Base-by-base conservation (phyloP, 1,140 invertebrate genomes). In the Trichonephila clavipes region DNA sequence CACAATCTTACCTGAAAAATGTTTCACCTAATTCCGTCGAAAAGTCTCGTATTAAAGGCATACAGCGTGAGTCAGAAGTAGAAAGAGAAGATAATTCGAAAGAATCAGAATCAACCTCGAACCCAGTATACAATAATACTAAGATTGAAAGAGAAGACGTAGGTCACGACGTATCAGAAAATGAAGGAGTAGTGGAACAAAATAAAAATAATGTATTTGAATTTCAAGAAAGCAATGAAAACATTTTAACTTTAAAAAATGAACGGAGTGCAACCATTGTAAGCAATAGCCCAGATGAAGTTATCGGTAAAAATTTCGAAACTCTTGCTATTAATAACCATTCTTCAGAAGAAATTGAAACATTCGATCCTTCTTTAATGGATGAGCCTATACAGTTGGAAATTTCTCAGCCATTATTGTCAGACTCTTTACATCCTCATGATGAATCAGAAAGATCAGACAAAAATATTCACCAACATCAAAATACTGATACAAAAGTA, bases 361-460 rank as follows among this genome's bases (percentile, higher is more conserved):
- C 12, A n/a, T 51, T 24, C n/a, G 28, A 59, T 69, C 40, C 34
- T 19, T 69, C 44, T 88, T 44, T 16, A 51, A n/a, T 10, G 4
- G 5, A 58, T 40, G 85, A 34, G 19, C 87, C 62, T 66, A 10
- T 40, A 40, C 28, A 34, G 6, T 16, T 77, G 72, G 72, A 77
- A 34, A 72, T 88, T 72, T 72, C 21, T n/a, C 64, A 62, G 72
- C 72, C 72, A 14, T 34, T 77, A 34, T 18, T 34, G 14, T 24
- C n/a, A 61, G 58, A 90, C 19, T 62, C 77, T 62, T 19, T 62
- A 44, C 72, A 88, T 81, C 92, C 92, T 44, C 86, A 93, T 64
- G 92, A 93, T 66, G 92, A 93, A 93, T 93, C 92, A 3, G 92
- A 93, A 82, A 88, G 92, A 82, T 93, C 92, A n/a, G 92, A 93